phyloP scores from a whole-genome alignment of 2,888 invertebrate genomes.

The Petrophora chlorosata region DNA sequence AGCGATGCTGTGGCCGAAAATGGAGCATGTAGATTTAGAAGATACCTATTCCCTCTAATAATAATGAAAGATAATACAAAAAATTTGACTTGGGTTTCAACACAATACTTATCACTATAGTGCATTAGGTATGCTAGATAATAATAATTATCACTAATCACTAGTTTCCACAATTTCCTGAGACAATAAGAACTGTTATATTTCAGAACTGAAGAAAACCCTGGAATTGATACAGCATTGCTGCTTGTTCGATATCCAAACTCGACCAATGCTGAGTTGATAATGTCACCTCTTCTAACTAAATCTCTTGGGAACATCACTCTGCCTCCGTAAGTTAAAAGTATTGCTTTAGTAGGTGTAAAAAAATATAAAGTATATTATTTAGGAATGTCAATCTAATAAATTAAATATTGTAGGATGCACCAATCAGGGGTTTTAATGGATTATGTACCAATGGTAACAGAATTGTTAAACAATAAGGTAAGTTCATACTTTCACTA shows the following conservation, averaged over 20 bases:
- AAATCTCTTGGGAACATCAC: constrained; percentile 74
- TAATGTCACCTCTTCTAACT: constrained; percentile 73
- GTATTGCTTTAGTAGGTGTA: too few species aligned
- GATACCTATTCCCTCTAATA: too few species aligned
- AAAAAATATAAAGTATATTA: too few species aligned
- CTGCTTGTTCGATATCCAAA: constrained; percentile 84
- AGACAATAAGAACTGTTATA: neutral
- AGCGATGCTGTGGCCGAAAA: too few species aligned
- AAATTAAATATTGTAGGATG: constrained; percentile 60
- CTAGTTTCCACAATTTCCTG: too few species aligned
- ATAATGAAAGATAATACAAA: too few species aligned
- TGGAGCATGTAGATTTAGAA: too few species aligned
- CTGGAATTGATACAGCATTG: constrained; percentile 79
- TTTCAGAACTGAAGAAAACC: constrained; percentile 66
- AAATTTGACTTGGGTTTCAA: neutral
- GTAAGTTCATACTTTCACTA: constrained; percentile 40
- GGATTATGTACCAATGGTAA: constrained; percentile 84
- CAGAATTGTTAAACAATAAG: constrained; percentile 79
- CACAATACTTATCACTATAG: too few species aligned
- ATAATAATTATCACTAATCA: too few species aligned
- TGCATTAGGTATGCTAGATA: too few species aligned
- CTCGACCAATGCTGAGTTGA: constrained; percentile 76
- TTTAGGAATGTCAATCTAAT: too few species aligned
- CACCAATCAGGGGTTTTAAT: constrained; percentile 78
- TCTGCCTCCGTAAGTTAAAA: constrained; percentile 73